Evolutionary conservation across 2,797 vertebrate species (phyloP).

Genomic region (Oryzias sinensis): DNA sequence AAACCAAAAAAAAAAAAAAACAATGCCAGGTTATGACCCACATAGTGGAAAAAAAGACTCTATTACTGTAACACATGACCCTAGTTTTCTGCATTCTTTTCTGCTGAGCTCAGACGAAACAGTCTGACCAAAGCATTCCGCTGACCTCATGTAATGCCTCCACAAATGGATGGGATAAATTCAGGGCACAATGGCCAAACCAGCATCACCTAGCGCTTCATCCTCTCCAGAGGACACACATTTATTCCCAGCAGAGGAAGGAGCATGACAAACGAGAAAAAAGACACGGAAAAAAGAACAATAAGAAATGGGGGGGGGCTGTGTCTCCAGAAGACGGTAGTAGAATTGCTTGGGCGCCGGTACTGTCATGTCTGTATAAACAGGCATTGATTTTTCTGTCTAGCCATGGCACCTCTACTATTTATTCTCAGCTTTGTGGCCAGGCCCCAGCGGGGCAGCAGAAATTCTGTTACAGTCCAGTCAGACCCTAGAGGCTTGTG

Average conservation of each 20-base stretch:
- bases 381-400: constrained; percentile 99
- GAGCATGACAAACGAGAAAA: constrained; percentile 30
- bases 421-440: constrained; percentile 99
- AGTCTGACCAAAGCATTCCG: constrained; percentile 53
- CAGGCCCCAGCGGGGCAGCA: constrained; percentile 90
- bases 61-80: constrained; percentile 33
- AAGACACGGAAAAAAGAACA: background rate
- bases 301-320: constrained; percentile 9
- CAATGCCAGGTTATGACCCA: constrained; percentile 33
- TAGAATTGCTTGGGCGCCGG: constrained; percentile 78
- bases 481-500: constrained; percentile 93
- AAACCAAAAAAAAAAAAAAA: constrained; percentile 8
- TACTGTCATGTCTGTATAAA: constrained; percentile 99
- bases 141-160: constrained; percentile 43
- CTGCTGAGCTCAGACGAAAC: constrained; percentile 32
- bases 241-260: constrained; percentile 59
- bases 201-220: constrained; percentile 45
- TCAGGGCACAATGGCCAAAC: constrained; percentile 63
- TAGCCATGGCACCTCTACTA: constrained; percentile 94
- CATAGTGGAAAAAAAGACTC: constrained; percentile 41
- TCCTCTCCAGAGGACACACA: constrained; percentile 49
- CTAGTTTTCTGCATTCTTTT: constrained; percentile 45
- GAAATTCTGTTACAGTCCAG: constrained; percentile 99
- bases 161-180: constrained; percentile 50
- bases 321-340: constrained; percentile 61